Percentiles rank a stretch among this genome's conserved stretches.
These are phyloP conservation scores for Oryzias dopingdopingensis DNA, from an alignment of 2,797 vertebrate species.

Conservation along the genomic window DNA sequence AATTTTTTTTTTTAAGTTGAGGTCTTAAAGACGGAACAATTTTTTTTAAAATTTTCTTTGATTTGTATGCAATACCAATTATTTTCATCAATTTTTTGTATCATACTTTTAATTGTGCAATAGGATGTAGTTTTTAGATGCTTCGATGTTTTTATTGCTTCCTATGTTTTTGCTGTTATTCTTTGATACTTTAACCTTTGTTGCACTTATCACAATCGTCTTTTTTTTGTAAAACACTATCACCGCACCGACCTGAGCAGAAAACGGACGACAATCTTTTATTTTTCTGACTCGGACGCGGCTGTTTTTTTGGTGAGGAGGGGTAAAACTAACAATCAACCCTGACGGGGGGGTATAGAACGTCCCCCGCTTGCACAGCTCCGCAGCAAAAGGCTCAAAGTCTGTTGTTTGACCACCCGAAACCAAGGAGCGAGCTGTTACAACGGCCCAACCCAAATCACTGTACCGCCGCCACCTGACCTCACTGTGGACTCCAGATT, in stretches of 20 bases:
- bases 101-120: slow-evolving; percentile 91
- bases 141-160: slow-evolving; percentile 66
- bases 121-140: slow-evolving; percentile 89
- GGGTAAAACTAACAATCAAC: slow-evolving; percentile 47
- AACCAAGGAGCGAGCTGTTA: slow-evolving; percentile 49
- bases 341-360: slow-evolving; percentile 34
- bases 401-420: slow-evolving; percentile 47
- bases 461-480: slow-evolving; percentile 55
- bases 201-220: slow-evolving; percentile 76
- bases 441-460: slow-evolving; percentile 31
- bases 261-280: slow-evolving; percentile 60
- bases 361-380: slow-evolving; percentile 60
- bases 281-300: slow-evolving; percentile 31
- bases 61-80: slow-evolving; percentile 75
- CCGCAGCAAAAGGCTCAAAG: slow-evolving; percentile 33
- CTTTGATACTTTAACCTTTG: slow-evolving; percentile 63
- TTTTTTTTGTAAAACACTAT: slow-evolving; percentile 41
- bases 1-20: slow-evolving; percentile 31
- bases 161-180: slow-evolving; percentile 42
- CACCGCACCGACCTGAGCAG: slow-evolving; percentile 33
- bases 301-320: slow-evolving; percentile 19
- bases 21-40: slow-evolving; percentile 86
- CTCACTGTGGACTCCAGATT: slow-evolving; percentile 56
- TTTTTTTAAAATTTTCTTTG: slow-evolving; percentile 75
- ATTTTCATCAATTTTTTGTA: slow-evolving; percentile 72